Evolutionary conservation across 2,113 vertebrate species (phyloP).

Genomic region (Arvicanthis niloticus): DNA sequence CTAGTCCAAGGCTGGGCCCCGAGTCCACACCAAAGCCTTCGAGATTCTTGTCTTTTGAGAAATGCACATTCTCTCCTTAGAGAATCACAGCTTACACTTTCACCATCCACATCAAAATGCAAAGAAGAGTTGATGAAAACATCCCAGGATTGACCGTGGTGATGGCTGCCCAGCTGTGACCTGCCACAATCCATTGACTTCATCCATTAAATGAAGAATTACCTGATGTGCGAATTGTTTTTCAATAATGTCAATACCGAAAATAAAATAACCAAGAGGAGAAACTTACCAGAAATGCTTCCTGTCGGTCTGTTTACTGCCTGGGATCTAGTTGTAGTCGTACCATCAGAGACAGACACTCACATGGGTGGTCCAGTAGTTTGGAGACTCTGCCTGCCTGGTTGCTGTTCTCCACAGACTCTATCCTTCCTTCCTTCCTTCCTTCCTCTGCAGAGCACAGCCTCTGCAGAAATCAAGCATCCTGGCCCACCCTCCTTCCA

Average conservation of each 20-base stretch:
- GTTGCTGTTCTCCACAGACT: not conserved
- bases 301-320: not conserved
- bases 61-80: accelerated
- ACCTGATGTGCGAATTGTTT: not conserved
- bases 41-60: not conserved
- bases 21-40: not conserved
- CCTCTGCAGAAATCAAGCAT: not conserved
- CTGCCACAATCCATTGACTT: not conserved
- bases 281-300: not conserved
- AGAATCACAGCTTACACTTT: not conserved
- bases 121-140: not conserved
- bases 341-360: not conserved
- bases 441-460: not conserved
- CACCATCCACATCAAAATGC: not conserved
- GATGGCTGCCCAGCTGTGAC: not conserved
- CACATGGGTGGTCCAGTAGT: not conserved
- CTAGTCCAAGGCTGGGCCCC: not conserved
- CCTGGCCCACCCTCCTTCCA: not conserved
- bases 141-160: not conserved
- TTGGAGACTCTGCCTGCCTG: not conserved
- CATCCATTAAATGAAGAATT: not conserved
- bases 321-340: not conserved
- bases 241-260: not conserved
- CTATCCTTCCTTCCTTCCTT: not conserved
- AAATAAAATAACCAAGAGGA: not conserved